A percentile compares a stretch with the other conserved stretches of the same genome.
Evolutionary conservation across 2,113 vertebrate genomes (phyloP).

Genomic region (Calonectris borealis): DNA sequence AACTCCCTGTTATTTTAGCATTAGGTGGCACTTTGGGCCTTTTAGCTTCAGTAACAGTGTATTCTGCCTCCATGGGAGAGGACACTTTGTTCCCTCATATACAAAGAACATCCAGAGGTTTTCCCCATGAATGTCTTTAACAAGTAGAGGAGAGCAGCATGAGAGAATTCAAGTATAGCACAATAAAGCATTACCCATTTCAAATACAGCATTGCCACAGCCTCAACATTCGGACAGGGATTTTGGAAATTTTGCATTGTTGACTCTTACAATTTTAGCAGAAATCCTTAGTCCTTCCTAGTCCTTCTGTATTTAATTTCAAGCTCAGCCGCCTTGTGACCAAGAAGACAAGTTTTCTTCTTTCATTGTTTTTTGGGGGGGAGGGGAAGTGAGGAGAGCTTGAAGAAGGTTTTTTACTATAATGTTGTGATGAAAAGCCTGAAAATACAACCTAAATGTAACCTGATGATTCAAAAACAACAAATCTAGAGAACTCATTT

Average conservation of each 20-base stretch:
- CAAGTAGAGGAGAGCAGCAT: constrained; percentile 7
- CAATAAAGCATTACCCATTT: constrained; percentile 41
- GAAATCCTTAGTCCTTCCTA: background rate
- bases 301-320: background rate
- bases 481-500: background rate
- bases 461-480: background rate
- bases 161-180: constrained; percentile 4
- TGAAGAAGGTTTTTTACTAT: background rate
- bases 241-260: background rate
- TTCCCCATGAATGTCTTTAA: background rate
- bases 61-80: constrained; percentile 37
- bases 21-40: constrained; percentile 38
- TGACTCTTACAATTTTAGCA: background rate
- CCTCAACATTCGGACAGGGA: background rate
- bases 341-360: background rate
- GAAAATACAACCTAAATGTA: constrained; percentile 10
- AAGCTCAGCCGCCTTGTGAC: background rate
- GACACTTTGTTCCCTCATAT: constrained; percentile 21
- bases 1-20: constrained; percentile 59
- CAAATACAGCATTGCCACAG: background rate
- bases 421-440: background rate
- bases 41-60: constrained; percentile 14
- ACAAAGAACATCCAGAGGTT: constrained; percentile 38
- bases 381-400: background rate
- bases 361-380: background rate